Evolutionary conservation across 2,888 invertebrate genomes (phyloP).

Genomic region (Patella caerulea): DNA sequence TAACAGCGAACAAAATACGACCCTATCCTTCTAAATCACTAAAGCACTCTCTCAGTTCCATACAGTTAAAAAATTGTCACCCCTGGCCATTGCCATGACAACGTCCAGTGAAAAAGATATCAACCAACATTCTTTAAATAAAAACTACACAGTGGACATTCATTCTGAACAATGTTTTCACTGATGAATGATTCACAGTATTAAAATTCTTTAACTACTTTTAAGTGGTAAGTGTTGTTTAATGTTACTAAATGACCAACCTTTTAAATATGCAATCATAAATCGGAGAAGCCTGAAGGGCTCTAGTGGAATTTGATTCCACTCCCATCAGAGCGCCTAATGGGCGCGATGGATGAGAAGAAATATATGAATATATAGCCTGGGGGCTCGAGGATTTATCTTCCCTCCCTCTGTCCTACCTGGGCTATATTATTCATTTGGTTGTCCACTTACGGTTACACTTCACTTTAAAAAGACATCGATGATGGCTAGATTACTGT

Average conservation of each 20-base stretch:
- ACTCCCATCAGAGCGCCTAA: conserved; percentile 1
- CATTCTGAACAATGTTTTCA: no score
- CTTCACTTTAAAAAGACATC: no score
- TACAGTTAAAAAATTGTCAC: no score
- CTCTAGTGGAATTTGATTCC: background rate
- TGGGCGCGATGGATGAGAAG: conserved; percentile 1
- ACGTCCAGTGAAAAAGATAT: no score
- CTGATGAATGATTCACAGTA: background rate
- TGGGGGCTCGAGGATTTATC: conserved; percentile 4
- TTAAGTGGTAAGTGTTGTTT: background rate
- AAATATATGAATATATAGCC: conserved; percentile 8
- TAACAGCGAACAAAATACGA: no score
- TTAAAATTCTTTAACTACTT: background rate
- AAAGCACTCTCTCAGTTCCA: no score
- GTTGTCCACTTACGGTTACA: no score
- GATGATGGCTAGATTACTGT: no score
- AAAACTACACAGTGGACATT: no score
- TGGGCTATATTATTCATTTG: background rate
- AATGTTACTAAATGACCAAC: background rate
- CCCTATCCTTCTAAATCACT: no score
- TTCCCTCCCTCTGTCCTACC: background rate
- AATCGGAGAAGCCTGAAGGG: conserved; percentile 1
- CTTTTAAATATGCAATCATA: background rate
- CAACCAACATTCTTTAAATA: no score
- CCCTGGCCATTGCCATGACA: no score